Evolutionary conservation across 2,113 vertebrate species (phyloP).

Genomic region (Fukomys damarensis): DNA sequence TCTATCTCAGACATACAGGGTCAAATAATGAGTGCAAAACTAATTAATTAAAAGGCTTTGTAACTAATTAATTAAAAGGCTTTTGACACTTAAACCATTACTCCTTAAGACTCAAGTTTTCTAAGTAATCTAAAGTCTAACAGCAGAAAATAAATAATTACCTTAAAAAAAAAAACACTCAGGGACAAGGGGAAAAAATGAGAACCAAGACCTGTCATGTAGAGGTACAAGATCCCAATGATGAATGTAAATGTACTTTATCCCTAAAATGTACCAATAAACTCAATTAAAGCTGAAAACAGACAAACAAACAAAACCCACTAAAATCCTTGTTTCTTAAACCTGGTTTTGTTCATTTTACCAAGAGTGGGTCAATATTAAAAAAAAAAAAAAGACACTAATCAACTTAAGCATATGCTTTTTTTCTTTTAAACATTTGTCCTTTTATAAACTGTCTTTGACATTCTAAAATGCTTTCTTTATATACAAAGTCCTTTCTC

Average conservation of each 20-base stretch:
- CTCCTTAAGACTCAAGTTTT: not conserved
- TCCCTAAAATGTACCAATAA: too few species aligned
- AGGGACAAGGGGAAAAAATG: too few species aligned
- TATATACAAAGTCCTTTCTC: not conserved
- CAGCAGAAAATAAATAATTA: not conserved
- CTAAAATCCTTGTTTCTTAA: not conserved
- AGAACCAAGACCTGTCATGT: too few species aligned
- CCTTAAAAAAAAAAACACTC: not conserved
- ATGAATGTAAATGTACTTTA: too few species aligned
- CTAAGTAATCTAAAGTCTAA: not conserved
- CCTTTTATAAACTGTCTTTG: not conserved
- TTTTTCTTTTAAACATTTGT: not conserved
- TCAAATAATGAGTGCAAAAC: not conserved
- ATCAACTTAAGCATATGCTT: not conserved
- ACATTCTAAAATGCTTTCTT: not conserved
- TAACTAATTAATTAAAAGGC: not conserved
- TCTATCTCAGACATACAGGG: not conserved
- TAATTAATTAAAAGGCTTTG: not conserved
- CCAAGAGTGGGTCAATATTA: not conserved
- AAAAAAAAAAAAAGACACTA: not conserved
- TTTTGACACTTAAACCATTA: not conserved
- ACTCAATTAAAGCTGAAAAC: too few species aligned
- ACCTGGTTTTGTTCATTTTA: not conserved
- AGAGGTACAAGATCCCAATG: too few species aligned
- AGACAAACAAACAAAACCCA: too few species aligned